These are phyloP conservation scores for Silurus aristotelis DNA, from an alignment of 2,797 vertebrate genomes.

Conservation along the genomic window DNA sequence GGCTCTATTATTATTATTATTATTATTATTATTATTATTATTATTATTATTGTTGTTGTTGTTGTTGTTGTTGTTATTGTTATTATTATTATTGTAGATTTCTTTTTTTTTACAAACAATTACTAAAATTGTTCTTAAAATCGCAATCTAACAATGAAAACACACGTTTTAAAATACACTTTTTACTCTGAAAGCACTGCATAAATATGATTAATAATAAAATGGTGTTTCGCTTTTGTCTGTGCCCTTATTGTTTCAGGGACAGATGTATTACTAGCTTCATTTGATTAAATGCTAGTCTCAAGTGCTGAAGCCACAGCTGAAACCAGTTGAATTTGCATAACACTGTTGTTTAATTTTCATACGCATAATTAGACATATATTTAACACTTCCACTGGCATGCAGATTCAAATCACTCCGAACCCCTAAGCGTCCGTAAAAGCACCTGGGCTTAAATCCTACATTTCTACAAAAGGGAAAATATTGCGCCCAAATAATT, in stretches of 20 bases:
- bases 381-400: conserved; percentile 94
- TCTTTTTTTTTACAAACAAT: background rate
- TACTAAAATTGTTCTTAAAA: conserved; percentile 23
- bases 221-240: conserved; percentile 32
- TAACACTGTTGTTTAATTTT: conserved; percentile 98
- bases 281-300: conserved; percentile 89
- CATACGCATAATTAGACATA: conserved; percentile 99
- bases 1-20: background rate
- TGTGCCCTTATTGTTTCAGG: conserved; percentile 43
- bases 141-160: background rate
- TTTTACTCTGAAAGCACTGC: conserved; percentile 9
- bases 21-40: background rate
- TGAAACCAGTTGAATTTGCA: conserved; percentile 92
- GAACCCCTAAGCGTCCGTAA: conserved; percentile 66
- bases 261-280: conserved; percentile 85
- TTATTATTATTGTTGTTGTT: background rate
- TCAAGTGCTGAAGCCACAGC: conserved; percentile 89
- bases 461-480: conserved; percentile 40
- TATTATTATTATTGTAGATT: conserved; percentile 27
- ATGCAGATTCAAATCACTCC: conserved; percentile 77
- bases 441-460: conserved; percentile 46
- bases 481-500: conserved; percentile 32
- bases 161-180: background rate
- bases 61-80: conserved; percentile 14
- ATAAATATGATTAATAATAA: conserved; percentile 45